Evolutionary conservation across 2,888 invertebrate genomes (phyloP).

Genomic region (Nasonia oneida): DNA sequence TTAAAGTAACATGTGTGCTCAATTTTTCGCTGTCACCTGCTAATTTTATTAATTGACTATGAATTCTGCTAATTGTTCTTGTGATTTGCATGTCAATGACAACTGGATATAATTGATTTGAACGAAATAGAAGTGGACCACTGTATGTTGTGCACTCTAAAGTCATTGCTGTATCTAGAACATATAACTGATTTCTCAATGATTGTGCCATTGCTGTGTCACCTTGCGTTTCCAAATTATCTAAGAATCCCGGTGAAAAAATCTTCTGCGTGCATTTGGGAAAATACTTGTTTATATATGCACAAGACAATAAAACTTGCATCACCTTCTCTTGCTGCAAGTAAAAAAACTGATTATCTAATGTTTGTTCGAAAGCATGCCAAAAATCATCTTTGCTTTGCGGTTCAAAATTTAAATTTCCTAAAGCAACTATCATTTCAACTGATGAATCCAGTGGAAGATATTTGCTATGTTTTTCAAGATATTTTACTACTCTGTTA

Average conservation of each 20-base stretch:
- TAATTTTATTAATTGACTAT: slow-evolving; percentile 78
- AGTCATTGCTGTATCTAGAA: slow-evolving; percentile 84
- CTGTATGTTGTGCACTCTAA: slow-evolving; percentile 83
- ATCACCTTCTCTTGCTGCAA: slow-evolving; percentile 82
- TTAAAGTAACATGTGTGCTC: slow-evolving; percentile 81
- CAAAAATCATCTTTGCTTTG: slow-evolving; percentile 81
- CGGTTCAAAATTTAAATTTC: slow-evolving; percentile 83
- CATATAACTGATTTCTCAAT: slow-evolving; percentile 81
- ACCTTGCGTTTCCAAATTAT: slow-evolving; percentile 79
- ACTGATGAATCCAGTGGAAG: slow-evolving; percentile 82
- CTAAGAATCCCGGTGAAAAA: slow-evolving; percentile 83
- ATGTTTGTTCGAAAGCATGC: slow-evolving; percentile 80
- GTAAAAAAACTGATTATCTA: slow-evolving; percentile 82
- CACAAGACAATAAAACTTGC: slow-evolving; percentile 83
- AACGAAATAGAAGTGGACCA: slow-evolving; percentile 82
- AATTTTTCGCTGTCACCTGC: slow-evolving; percentile 80
- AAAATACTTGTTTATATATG: slow-evolving; percentile 84
- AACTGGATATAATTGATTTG: slow-evolving; percentile 80
- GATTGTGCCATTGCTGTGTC: slow-evolving; percentile 76
- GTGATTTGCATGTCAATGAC: slow-evolving; percentile 79
- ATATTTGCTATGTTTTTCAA: slow-evolving; percentile 79
- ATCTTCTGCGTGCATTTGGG: slow-evolving; percentile 82
- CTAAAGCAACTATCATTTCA: slow-evolving; percentile 83
- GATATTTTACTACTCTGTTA: slow-evolving; percentile 82
- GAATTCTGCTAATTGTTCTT: slow-evolving; percentile 80